A percentile compares a stretch with the other conserved stretches of the same genome.
These are phyloP conservation scores for Ophonus ardosiacus DNA, from an alignment of 2,888 invertebrate genomes.

Conservation along the genomic window DNA sequence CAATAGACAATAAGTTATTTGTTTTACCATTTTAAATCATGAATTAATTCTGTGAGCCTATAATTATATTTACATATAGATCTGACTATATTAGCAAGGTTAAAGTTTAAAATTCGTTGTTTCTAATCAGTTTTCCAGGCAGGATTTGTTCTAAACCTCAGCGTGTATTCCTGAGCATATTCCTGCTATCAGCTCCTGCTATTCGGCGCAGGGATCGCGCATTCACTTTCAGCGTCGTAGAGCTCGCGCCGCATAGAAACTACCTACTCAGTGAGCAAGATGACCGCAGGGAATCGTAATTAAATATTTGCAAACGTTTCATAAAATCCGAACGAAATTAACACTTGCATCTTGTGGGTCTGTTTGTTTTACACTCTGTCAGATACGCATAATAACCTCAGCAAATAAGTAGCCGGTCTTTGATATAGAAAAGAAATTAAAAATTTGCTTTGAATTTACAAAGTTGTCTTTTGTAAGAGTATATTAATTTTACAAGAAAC, in stretches of 20 bases:
- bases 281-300: conserved; percentile 61
- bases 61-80: too few species aligned
- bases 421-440: neutral
- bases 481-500: neutral
- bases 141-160: neutral
- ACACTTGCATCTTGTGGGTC: conserved; percentile 9
- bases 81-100: too few species aligned
- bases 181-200: conserved; percentile 3
- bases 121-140: neutral
- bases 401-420: neutral
- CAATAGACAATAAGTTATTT: too few species aligned
- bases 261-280: conserved; percentile 54
- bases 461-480: neutral
- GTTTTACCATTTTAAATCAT: too few species aligned
- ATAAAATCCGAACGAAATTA: conserved; percentile 55
- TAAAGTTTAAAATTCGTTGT: neutral
- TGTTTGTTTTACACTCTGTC: neutral
- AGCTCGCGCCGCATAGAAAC: conserved; percentile 53
- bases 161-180: neutral
- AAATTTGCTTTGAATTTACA: neutral
- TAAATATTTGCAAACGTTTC: conserved; percentile 61
- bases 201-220: conserved; percentile 11
- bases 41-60: too few species aligned
- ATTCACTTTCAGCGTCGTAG: conserved; percentile 45
- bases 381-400: neutral